Evolutionary conservation across 1,140 invertebrate genomes (phyloP), one percentile per base, ranked within the genome.

Genomic region (Uloborus diversus): DNA sequence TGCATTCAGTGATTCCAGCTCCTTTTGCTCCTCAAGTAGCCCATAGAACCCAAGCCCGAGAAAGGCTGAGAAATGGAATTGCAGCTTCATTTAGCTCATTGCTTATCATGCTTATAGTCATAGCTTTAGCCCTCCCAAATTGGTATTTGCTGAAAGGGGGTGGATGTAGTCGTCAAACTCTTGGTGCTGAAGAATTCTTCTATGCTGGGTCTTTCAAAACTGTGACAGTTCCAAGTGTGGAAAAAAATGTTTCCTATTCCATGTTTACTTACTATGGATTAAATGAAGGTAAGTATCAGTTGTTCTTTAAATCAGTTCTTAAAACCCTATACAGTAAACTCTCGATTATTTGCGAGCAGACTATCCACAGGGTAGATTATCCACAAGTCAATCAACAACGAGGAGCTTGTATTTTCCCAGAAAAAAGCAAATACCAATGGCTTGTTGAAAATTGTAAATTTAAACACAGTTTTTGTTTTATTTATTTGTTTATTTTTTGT

Each of bases 121-220:
- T 78, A 23, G 83, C 83, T 32, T 66, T 84, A 25, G 79, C 79
- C 23, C 83, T 83, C 64, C 81, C 81, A n/a, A 81, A 82, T 64
- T 84, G 83, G 83, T 84, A 83, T 78, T 71, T 76, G 61, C 78
- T 84, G 3, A 82, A 71, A 64, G 82, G 82, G n/a, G 81, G 78
- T 51, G 64, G 59, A 25, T 81, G 82, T 64, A 23, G 53, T 79
- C 49, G 49, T 7, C 62, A 81, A 62, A 80, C 71, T 66, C 62
- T 83, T 42, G 82, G 82, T 5, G 42, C 75, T 7, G 78, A 82
- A 61, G 56, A 83, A 30, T 82, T 81, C 75, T 75, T 82, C 23
- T 82, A 80, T 65, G 33, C 53, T 25, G 65, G 62, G 53, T 65
- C 59, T 56, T 59, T 56, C 25, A 27, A 62, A 56, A 35, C 32